A percentile compares a stretch with the other conserved stretches of the same genome.
These are phyloP conservation scores for Falco punctatus DNA, from an alignment of 2,113 vertebrate species.

Conservation along the genomic window DNA sequence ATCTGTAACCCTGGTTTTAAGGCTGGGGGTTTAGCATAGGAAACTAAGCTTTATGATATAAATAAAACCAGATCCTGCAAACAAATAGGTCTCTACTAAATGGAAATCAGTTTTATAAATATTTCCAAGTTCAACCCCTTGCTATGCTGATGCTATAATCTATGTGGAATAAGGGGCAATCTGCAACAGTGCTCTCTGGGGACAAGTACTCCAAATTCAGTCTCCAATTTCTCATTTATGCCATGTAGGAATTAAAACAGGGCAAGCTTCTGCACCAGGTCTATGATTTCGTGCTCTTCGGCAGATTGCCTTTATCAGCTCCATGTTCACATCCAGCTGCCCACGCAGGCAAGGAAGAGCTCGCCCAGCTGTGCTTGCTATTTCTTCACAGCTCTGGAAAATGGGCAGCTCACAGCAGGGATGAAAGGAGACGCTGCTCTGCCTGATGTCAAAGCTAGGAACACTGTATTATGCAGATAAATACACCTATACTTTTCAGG, in stretches of 20 bases:
- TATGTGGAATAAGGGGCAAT: not conserved
- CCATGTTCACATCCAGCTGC: not conserved
- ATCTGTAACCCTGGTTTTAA: not conserved
- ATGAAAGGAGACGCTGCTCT: not conserved
- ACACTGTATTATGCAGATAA: not conserved
- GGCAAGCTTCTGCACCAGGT: not conserved
- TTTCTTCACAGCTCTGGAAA: not conserved
- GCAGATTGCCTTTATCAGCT: not conserved
- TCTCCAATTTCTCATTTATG: not conserved
- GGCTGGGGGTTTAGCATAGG: not conserved
- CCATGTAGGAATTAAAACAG: not conserved
- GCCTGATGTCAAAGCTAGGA: not conserved
- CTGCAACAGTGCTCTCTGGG: not conserved
- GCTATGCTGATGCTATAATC: not conserved
- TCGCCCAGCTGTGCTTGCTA: rapidly evolving
- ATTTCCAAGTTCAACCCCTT: not conserved
- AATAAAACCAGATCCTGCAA: not conserved
- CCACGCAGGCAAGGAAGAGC: rapidly evolving
- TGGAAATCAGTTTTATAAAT: not conserved
- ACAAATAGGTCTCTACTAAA: not conserved
- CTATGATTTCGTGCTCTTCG: not conserved
- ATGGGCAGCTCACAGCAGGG: not conserved
- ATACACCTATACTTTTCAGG: not conserved
- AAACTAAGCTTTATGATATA: not conserved
- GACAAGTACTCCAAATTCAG: not conserved